Conservation (phyloP, 2,113 vertebrate genomes). For the Archilochus colubris region DNA sequence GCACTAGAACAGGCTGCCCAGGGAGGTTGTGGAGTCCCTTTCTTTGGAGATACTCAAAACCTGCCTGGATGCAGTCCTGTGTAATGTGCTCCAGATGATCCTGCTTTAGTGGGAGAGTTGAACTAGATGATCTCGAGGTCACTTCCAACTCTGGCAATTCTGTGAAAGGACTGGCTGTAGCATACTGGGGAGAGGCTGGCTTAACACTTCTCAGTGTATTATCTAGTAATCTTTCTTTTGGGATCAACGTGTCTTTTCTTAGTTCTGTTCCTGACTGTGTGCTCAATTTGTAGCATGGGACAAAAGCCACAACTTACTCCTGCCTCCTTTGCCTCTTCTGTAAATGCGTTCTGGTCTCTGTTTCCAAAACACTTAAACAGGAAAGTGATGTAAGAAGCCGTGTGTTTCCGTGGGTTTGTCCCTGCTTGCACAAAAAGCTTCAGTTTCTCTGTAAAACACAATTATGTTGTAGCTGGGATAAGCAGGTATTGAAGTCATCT, state of each 20-base stretch:
- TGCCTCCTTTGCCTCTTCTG: not conserved
- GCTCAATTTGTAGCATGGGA: not conserved
- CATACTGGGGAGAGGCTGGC: not conserved
- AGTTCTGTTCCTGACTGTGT: not conserved
- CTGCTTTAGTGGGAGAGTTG: too few species aligned
- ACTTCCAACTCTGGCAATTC: too few species aligned
- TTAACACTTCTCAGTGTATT: not conserved
- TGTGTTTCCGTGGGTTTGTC: not conserved
- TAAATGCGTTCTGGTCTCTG: not conserved
- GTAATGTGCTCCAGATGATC: too few species aligned
- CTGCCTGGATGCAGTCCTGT: too few species aligned
- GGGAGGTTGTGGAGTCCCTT: too few species aligned
- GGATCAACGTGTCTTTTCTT: not conserved
- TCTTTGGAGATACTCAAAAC: too few species aligned
- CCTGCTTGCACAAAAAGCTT: not conserved
- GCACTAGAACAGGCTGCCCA: too few species aligned
- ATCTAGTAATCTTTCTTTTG: not conserved
- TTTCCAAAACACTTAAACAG: not conserved
- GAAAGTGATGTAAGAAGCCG: not conserved
- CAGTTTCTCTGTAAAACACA: not conserved
- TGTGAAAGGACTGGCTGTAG: not conserved
- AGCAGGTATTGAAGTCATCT: not conserved
- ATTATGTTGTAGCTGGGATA: not conserved
- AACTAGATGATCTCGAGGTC: too few species aligned
- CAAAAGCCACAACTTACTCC: not conserved